phyloP scores from a whole-genome alignment of 2,888 invertebrate species.

The Trissoscelio sp. region DNA sequence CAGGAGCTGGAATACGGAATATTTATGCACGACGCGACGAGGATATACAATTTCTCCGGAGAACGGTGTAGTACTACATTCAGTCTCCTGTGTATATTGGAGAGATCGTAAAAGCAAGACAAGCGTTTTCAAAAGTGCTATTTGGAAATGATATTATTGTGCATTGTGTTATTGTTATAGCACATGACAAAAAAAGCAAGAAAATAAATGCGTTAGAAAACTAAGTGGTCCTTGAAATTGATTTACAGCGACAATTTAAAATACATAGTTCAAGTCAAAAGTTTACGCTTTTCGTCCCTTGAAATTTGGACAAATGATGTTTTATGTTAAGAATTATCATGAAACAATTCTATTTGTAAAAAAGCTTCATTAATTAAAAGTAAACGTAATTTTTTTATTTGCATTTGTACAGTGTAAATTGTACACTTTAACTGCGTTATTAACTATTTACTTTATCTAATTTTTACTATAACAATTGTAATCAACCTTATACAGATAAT shows the following conservation, averaged over 20 bases:
- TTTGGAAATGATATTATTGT: slow-evolving; percentile 27
- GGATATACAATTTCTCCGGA: slow-evolving; percentile 53
- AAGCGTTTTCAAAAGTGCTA: slow-evolving; percentile 40
- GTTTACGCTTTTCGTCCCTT: too few relatives aligned
- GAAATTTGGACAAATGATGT: too few relatives aligned
- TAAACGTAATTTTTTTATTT: too few relatives aligned
- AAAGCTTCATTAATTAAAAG: too few relatives aligned
- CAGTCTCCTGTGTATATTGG: slow-evolving; percentile 37
- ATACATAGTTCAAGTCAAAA: too few relatives aligned
- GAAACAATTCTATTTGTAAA: too few relatives aligned
- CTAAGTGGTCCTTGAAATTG: not conserved
- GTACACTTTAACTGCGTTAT: too few relatives aligned
- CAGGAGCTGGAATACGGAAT: slow-evolving; percentile 42
- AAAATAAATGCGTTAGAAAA: slow-evolving; percentile 22
- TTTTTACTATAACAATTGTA: too few relatives aligned
- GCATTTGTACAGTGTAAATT: too few relatives aligned
- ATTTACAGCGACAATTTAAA: not conserved
- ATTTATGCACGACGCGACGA: slow-evolving; percentile 53
- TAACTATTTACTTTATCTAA: too few relatives aligned
- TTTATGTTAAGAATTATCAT: too few relatives aligned
- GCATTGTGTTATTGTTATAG: slow-evolving; percentile 24
- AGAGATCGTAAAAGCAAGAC: slow-evolving; percentile 24
- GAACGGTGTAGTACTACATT: slow-evolving; percentile 21
- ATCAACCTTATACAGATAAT: too few relatives aligned
- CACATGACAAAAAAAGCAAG: not conserved